Evolutionary conservation across 2,113 vertebrate genomes (phyloP).

Genomic region (Gorsachius goisagi): DNA sequence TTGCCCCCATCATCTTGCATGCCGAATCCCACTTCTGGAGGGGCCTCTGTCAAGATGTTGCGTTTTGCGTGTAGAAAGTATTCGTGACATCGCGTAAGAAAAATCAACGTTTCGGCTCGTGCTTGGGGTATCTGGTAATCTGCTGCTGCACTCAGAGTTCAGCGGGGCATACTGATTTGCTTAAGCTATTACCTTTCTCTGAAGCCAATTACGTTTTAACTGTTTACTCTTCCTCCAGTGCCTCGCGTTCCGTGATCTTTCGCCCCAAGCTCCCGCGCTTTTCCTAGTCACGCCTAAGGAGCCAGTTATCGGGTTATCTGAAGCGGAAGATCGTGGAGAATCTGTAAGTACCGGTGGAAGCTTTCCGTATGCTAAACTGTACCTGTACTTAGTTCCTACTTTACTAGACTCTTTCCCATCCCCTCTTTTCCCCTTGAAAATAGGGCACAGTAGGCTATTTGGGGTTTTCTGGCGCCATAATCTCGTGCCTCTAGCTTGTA

Average conservation of each 20-base stretch:
- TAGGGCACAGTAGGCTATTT: no score
- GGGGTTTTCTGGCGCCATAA: no score
- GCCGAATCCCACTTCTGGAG: not conserved
- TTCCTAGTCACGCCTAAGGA: not conserved
- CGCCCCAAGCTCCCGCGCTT: slow-evolving; percentile 86
- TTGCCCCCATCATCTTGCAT: not conserved
- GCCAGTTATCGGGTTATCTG: no score
- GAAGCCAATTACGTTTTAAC: not conserved
- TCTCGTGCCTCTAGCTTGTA: no score
- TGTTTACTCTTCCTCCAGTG: slow-evolving; percentile 69
- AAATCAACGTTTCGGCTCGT: not conserved
- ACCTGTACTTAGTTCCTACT: no score
- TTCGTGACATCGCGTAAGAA: not conserved
- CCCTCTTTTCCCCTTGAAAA: no score
- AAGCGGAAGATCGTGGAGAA: no score
- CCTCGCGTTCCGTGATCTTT: slow-evolving; percentile 84
- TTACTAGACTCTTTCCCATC: no score
- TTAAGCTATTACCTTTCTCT: not conserved
- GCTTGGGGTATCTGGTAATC: not conserved
- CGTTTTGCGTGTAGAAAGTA: not conserved
- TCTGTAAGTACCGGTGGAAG: no score
- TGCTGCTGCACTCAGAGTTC: not conserved
- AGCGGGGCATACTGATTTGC: not conserved
- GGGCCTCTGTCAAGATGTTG: not conserved
- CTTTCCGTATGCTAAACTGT: no score